A percentile compares a stretch with the other conserved stretches of the same genome.
Evolutionary conservation across 2,113 vertebrate genomes (phyloP).

Genomic region (Phainopepla nitens): DNA sequence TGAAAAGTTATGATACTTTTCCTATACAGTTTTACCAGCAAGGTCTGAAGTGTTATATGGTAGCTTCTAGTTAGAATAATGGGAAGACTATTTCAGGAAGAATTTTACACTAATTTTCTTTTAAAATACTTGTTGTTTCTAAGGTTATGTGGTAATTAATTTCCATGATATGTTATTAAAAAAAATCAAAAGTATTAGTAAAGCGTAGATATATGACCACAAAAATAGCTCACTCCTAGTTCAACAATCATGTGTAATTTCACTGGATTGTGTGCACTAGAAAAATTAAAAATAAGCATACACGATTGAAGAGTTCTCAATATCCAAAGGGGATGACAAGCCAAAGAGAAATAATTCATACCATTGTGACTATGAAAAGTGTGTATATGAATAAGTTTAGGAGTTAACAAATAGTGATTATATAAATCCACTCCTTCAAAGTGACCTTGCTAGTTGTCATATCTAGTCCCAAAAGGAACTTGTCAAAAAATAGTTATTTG

Average conservation of each 20-base stretch:
- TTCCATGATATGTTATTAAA: background rate
- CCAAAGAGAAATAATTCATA: background rate
- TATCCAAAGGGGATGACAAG: background rate
- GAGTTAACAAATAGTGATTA: background rate
- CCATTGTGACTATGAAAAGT: background rate
- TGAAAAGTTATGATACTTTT: background rate
- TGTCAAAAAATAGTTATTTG: background rate
- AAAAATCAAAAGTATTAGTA: background rate
- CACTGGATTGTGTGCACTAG: background rate
- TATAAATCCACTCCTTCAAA: background rate
- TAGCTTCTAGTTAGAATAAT: background rate
- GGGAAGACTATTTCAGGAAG: background rate
- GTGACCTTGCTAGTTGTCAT: background rate
- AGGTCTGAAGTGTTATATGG: background rate
- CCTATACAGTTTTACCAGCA: background rate
- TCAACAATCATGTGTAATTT: background rate
- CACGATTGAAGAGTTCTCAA: background rate
- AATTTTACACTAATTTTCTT: background rate
- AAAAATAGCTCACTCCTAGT: background rate
- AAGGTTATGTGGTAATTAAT: background rate
- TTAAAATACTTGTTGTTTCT: background rate
- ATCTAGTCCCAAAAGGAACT: background rate
- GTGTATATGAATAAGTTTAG: background rate
- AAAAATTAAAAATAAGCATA: background rate
- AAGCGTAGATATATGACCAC: background rate